A percentile compares a stretch with the other conserved stretches of the same genome.
phyloP scores from a whole-genome alignment of 2,797 vertebrate species.

The Neosilurus hyrtlii region DNA sequence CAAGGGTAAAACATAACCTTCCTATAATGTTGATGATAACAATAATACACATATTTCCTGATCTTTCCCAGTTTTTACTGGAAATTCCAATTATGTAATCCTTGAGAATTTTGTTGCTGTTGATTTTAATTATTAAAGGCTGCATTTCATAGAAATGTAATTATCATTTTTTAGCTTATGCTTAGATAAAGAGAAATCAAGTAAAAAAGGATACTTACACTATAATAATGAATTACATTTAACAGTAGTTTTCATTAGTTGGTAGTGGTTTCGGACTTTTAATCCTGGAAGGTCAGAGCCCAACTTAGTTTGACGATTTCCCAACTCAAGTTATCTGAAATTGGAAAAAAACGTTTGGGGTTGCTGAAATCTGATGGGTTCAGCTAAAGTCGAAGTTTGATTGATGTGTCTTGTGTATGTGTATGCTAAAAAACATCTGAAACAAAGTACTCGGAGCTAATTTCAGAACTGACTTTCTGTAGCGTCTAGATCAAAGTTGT shows the following conservation, averaged over 20 bases:
- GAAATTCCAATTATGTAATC: no score
- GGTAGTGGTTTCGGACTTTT: not conserved
- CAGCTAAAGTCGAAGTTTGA: conserved; percentile 22
- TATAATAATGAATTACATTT: not conserved
- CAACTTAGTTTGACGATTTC: not conserved
- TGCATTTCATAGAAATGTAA: not conserved
- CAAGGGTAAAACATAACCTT: no score
- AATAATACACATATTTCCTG: no score
- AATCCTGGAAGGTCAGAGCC: not conserved
- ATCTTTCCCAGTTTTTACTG: no score
- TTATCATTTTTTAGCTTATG: not conserved
- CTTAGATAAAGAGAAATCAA: not conserved
- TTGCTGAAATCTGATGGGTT: conserved; percentile 27
- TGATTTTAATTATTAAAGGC: no score
- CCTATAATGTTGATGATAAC: no score
- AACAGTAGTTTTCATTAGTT: not conserved
- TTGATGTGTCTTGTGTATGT: conserved; percentile 11
- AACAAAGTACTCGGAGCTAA: conserved; percentile 5
- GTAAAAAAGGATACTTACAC: not conserved
- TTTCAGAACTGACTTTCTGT: conserved; percentile 21
- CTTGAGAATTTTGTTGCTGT: no score
- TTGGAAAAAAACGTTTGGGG: conserved; percentile 38
- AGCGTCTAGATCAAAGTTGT: conserved; percentile 18
- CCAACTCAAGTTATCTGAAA: conserved; percentile 33
- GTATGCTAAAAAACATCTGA: not conserved